These are phyloP conservation scores for Parazoanthus swiftii DNA, from an alignment of 92 coral and sea anemone species.

Conservation along the genomic window DNA sequence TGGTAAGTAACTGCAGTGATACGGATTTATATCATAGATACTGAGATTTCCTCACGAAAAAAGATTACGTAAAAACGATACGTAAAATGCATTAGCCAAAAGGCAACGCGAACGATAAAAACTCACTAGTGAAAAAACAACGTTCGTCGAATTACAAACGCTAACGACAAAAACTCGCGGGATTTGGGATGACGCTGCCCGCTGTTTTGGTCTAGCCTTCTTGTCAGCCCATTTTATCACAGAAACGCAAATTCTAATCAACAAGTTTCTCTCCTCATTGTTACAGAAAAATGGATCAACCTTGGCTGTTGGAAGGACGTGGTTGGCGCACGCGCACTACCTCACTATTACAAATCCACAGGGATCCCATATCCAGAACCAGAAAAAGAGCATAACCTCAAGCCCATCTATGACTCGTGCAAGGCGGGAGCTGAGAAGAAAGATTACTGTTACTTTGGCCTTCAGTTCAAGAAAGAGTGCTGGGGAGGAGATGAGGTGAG, in stretches of 20 bases:
- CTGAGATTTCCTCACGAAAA: no score
- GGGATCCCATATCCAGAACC: slow-evolving; percentile 31
- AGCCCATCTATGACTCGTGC: slow-evolving; percentile 40
- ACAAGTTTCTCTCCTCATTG: not conserved
- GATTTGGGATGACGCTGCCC: no score
- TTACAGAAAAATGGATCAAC: slow-evolving; percentile 31
- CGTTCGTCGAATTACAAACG: no score
- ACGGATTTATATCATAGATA: no score
- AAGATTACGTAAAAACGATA: no score
- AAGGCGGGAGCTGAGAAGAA: slow-evolving; percentile 42
- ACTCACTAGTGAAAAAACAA: no score
- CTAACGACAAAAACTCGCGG: no score
- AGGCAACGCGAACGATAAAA: no score
- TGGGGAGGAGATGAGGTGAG: slow-evolving; percentile 53
- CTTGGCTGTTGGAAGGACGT: slow-evolving; percentile 37
- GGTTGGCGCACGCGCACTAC: slow-evolving; percentile 27
- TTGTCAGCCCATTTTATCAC: not conserved
- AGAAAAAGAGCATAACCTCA: slow-evolving; percentile 21
- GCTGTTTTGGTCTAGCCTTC: no score
- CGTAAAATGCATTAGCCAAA: no score
- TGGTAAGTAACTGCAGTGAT: slow-evolving; percentile 3
- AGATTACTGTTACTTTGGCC: slow-evolving; percentile 48
- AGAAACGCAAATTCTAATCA: not conserved
- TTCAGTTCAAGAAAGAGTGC: slow-evolving; percentile 50
- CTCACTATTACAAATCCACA: slow-evolving; percentile 26